Conservation (phyloP, 2,113 vertebrate species). For the Opisthocomus hoazin region DNA sequence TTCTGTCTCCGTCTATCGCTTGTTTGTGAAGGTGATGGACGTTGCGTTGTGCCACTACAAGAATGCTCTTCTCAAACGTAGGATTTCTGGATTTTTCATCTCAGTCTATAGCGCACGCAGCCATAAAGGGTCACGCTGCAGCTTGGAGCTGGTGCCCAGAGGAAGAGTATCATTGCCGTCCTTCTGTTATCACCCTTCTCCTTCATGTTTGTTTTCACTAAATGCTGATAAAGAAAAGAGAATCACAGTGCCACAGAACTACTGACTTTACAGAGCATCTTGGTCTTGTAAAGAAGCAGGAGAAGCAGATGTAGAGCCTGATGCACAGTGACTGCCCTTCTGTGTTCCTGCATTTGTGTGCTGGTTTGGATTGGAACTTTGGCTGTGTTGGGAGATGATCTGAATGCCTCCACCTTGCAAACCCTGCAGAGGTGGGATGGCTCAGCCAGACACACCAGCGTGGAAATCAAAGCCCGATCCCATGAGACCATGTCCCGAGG, state of each 20-base stretch:
- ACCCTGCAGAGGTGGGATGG: neutral
- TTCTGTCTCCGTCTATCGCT: neutral
- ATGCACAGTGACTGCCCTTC: neutral
- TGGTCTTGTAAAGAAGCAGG: neutral
- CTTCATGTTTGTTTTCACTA: neutral
- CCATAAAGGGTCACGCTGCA: rapidly evolving
- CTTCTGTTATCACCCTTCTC: neutral
- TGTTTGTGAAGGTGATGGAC: neutral
- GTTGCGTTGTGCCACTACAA: rapidly evolving
- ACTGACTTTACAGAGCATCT: neutral
- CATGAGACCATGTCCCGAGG: neutral
- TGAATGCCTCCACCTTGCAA: rapidly evolving
- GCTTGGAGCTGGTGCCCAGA: neutral
- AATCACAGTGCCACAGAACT: neutral
- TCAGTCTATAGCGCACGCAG: neutral
- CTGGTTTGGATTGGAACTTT: neutral
- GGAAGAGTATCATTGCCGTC: neutral
- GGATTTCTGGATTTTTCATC: neutral
- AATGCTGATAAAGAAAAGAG: neutral
- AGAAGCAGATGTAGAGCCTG: neutral
- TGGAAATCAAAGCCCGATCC: neutral
- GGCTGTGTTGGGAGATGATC: neutral
- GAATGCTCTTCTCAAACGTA: neutral
- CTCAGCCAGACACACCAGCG: rapidly evolving
- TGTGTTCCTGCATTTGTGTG: neutral